These are phyloP conservation scores for Hoplostethus mediterraneus DNA, from an alignment of 2,797 vertebrate genomes.

Conservation along the genomic window DNA sequence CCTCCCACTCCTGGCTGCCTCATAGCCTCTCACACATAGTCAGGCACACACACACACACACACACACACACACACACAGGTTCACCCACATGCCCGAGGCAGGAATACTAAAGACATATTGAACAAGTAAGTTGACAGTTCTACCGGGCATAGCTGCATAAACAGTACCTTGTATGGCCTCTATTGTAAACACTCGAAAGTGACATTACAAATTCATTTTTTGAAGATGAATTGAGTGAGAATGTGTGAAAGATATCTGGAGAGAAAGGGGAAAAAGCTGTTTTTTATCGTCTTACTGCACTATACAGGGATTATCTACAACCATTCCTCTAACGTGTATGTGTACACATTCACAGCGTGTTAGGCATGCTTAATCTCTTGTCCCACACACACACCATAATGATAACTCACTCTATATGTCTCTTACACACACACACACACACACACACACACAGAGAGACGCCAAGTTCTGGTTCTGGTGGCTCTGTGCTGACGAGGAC, in stretches of 20 bases:
- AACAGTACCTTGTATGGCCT: slow-evolving; percentile 25
- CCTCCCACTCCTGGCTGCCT: slow-evolving; percentile 73
- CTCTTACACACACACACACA: neutral
- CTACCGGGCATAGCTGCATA: slow-evolving; percentile 12
- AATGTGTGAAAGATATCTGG: neutral
- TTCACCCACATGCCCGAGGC: slow-evolving; percentile 42
- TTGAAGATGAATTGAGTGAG: neutral
- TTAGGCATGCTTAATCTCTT: slow-evolving; percentile 15
- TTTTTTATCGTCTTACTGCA: neutral
- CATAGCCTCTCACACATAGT: slow-evolving; percentile 51
- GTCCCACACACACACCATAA: neutral
- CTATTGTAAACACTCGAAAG: slow-evolving; percentile 14
- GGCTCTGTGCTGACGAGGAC: slow-evolving; percentile 19
- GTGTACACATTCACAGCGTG: slow-evolving; percentile 2
- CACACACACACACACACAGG: slow-evolving; percentile 22
- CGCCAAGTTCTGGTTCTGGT: neutral
- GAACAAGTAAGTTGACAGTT: slow-evolving; percentile 23
- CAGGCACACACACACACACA: slow-evolving; percentile 45
- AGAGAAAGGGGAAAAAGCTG: too few species aligned
- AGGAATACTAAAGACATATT: slow-evolving; percentile 58
- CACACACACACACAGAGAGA: neutral
- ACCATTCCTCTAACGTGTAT: neutral
- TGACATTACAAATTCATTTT: slow-evolving; percentile 5
- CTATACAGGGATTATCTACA: neutral
- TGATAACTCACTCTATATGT: neutral